Evolutionary conservation across 2,113 vertebrate genomes (phyloP), one percentile per base, ranked within the genome.

Genomic region (Paedocypris sp.): DNA sequence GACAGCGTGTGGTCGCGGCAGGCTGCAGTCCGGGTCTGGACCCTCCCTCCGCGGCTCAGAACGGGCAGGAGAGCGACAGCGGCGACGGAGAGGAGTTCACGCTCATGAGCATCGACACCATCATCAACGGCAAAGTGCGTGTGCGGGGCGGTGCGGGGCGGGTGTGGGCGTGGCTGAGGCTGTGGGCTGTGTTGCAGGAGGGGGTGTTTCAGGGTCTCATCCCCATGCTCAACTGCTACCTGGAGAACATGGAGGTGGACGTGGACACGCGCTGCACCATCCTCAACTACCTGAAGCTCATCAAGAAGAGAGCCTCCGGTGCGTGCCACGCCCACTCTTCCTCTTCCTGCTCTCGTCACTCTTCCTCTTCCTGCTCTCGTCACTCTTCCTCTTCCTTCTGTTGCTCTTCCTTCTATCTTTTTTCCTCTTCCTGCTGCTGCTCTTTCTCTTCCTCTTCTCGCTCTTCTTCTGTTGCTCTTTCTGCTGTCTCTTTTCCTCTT

Each of bases 231-330:
- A 99, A 99, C 83, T 90, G 88, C 66, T 99, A 98, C 72, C 86
- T 99, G 71, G 95, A 97, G 78, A 99, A 91, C 70, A 99, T 99
- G 94, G 94, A 99, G 65, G 94, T 98, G 41, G 95, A 98, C 29
- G 95, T 98, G 36, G 94, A 98, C 80, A 99, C 94, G 20, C 86
- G 95, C 15, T 99, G 95, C 80, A 93, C 92, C 59, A 98, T 99
- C 69, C 78, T 98, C 38, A 99, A 99, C 76, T 99, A 99, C 73
- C 80, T 99, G 64, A 97, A 96, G 73, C 86, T 99, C 63, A 98
- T 99, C 70, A 97, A 95, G 82, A 99, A 95, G 67, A 88, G 94
- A 68, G 95, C 94, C 9, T 97, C 95, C 67, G 95, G 95, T 98
- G 88, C 47, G 74, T n/a, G n/a, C n/a, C n/a, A n/a, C n/a, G n/a